Conservation (phyloP, 2,888 invertebrate genomes). For the Cheiracanthium punctorium region DNA sequence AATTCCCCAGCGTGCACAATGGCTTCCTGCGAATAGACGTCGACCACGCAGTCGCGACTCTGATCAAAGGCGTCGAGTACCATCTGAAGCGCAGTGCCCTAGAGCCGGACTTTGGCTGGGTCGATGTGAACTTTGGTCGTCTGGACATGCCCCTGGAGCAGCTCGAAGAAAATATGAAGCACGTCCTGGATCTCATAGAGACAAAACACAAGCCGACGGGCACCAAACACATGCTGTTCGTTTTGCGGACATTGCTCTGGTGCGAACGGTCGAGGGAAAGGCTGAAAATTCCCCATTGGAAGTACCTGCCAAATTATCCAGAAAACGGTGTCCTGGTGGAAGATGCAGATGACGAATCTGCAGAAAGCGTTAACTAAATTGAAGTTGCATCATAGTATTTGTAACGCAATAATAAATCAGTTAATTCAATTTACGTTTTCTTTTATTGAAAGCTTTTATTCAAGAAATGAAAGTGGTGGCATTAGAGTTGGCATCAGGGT, state of each 20-base stretch:
- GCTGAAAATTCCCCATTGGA: conserved; percentile 54
- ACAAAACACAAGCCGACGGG: conserved; percentile 79
- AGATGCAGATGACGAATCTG: conserved; percentile 13
- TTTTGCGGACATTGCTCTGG: conserved; percentile 28
- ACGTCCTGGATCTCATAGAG: conserved; percentile 82
- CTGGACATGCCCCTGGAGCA: conserved; percentile 84
- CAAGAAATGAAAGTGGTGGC: no score
- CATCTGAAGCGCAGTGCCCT: conserved; percentile 80
- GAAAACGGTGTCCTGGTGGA: conserved; percentile 39
- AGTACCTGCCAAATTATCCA: conserved; percentile 53
- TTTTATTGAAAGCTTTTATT: no score
- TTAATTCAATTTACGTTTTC: no score
- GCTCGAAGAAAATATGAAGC: conserved; percentile 84
- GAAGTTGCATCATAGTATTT: no score
- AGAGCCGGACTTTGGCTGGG: conserved; percentile 82
- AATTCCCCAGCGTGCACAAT: conserved; percentile 81
- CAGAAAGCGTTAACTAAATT: no score
- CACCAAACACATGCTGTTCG: conserved; percentile 33
- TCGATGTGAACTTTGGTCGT: conserved; percentile 67
- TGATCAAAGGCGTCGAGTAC: conserved; percentile 84
- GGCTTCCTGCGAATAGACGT: conserved; percentile 84
- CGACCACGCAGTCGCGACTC: conserved; percentile 80
- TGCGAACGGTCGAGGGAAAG: conserved; percentile 37
- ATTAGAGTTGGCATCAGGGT: no score
- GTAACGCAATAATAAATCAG: no score